Evolutionary conservation across 2,797 vertebrate genomes (phyloP).

Genomic region (Chloroceryle amazona): DNA sequence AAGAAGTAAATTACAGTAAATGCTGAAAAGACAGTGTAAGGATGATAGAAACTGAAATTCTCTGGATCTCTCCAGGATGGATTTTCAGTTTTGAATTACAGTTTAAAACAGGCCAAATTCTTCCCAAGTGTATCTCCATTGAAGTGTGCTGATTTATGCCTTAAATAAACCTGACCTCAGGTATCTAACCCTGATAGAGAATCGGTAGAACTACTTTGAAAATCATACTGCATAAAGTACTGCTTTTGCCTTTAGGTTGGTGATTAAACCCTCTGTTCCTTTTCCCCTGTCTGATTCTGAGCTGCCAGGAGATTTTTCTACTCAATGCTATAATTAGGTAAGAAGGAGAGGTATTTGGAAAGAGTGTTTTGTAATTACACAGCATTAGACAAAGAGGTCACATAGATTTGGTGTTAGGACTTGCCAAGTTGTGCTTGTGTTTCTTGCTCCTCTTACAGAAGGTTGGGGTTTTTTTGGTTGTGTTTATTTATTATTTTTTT

Average conservation of each 20-base stretch:
- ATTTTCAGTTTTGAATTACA: background rate
- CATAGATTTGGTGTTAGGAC: background rate
- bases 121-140: background rate
- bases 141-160: background rate
- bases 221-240: background rate
- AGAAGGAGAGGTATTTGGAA: background rate
- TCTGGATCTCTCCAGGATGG: background rate
- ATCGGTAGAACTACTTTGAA: background rate
- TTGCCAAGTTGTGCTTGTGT: background rate
- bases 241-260: background rate
- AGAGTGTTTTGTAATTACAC: background rate
- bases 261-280: constrained; percentile 21
- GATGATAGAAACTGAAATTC: background rate
- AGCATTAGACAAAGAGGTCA: background rate
- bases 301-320: constrained; percentile 2
- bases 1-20: background rate
- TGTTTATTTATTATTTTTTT: too few species aligned
- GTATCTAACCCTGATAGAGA: background rate
- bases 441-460: background rate
- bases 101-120: background rate
- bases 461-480: background rate
- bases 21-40: background rate
- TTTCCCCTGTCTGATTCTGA: background rate
- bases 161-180: background rate
- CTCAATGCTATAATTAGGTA: background rate